Evolutionary conservation across 2,888 invertebrate genomes (phyloP).

Genomic region (Andrena flavipes): DNA sequence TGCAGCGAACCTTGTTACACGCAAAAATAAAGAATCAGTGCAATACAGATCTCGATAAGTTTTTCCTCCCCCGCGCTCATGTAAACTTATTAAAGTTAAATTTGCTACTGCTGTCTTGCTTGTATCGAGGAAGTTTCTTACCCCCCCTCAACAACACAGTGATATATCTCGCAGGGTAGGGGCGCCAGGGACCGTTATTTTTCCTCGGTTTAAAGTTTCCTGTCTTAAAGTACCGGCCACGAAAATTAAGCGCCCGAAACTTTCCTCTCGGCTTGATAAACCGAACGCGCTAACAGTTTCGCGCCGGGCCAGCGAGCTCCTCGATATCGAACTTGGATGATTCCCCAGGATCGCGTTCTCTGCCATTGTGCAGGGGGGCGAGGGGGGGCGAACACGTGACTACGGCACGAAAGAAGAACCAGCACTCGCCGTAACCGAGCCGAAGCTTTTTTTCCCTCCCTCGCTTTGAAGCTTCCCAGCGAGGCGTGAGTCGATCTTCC

Average conservation of each 20-base stretch:
- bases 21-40: not conserved
- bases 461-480: no score
- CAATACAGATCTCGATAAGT: not conserved
- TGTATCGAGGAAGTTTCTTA: constrained; percentile 33
- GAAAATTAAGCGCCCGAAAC: constrained; percentile 52
- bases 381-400: not conserved
- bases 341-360: constrained; percentile 31
- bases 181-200: constrained; percentile 33
- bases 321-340: constrained; percentile 39
- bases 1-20: no score
- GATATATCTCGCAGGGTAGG: constrained; percentile 22
- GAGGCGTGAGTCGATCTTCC: not conserved
- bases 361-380: not conserved
- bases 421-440: not conserved
- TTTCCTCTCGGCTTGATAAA: constrained; percentile 33
- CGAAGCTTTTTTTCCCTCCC: no score
- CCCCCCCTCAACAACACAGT: constrained; percentile 4
- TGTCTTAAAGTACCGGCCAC: constrained; percentile 19
- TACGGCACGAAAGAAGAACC: not conserved
- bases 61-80: not conserved
- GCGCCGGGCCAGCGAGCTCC: constrained; percentile 26
- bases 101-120: constrained; percentile 22
- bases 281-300: constrained; percentile 48
- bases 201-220: constrained; percentile 46
- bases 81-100: constrained; percentile 42